These are phyloP conservation scores for Pheosia gnoma DNA, from an alignment of 2,888 invertebrate species.

Conservation along the genomic window DNA sequence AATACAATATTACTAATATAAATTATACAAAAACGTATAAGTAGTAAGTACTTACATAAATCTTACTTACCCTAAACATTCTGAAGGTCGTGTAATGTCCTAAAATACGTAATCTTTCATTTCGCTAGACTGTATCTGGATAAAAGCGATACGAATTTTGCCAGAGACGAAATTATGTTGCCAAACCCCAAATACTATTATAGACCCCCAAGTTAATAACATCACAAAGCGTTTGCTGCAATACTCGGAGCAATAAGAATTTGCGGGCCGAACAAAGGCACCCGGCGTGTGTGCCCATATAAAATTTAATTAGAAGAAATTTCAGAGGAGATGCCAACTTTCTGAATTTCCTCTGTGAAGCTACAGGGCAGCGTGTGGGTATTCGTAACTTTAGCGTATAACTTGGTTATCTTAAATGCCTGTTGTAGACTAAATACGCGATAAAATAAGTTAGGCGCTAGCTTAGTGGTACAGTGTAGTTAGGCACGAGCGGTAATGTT, in stretches of 20 bases:
- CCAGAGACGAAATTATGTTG: background rate
- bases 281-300: slow-evolving; percentile 15
- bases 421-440: background rate
- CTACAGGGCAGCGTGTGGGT: background rate
- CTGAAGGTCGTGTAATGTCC: too few species aligned
- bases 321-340: slow-evolving; percentile 35
- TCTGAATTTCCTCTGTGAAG: slow-evolving; percentile 26
- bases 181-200: background rate
- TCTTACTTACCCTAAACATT: too few species aligned
- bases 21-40: too few species aligned
- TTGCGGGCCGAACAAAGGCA: slow-evolving; percentile 29
- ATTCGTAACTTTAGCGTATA: slow-evolving; percentile 6
- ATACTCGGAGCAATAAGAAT: slow-evolving; percentile 24
- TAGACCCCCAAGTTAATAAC: background rate
- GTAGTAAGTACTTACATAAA: too few species aligned
- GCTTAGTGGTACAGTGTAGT: too few species aligned
- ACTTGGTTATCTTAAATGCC: slow-evolving; percentile 7
- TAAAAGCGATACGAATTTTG: background rate
- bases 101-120: too few species aligned
- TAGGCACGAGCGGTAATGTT: too few species aligned
- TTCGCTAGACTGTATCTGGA: too few species aligned
- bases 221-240: background rate
- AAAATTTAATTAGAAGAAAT: slow-evolving; percentile 44
- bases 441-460: too few species aligned
- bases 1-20: too few species aligned